These are phyloP conservation scores for Notechis scutatus DNA, from an alignment of 2,113 vertebrate species.

Conservation along the genomic window DNA sequence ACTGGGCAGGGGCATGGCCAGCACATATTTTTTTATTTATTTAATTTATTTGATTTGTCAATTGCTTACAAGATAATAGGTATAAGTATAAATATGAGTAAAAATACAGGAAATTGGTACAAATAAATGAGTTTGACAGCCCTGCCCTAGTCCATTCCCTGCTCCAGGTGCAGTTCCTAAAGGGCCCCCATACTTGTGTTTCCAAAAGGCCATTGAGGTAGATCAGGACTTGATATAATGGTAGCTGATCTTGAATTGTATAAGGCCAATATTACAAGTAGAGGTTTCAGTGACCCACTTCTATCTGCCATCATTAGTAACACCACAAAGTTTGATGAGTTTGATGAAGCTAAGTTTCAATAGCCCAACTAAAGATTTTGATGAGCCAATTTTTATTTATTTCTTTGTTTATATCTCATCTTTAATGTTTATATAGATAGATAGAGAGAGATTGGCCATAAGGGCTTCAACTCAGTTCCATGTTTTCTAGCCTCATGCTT, in stretches of 20 bases:
- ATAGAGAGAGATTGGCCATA: too few species aligned
- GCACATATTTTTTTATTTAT: too few species aligned
- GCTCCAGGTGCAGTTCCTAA: not conserved
- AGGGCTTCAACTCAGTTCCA: too few species aligned
- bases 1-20: too few species aligned
- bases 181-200: not conserved
- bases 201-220: not conserved
- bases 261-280: not conserved
- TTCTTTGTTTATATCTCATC: too few species aligned
- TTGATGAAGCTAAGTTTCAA: not conserved
- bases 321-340: not conserved
- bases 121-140: too few species aligned
- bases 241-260: not conserved
- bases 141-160: not conserved
- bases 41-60: too few species aligned
- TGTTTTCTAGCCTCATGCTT: too few species aligned
- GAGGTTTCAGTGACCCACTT: not conserved
- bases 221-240: not conserved
- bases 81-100: too few species aligned
- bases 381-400: not conserved
- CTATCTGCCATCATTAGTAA: not conserved
- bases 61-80: too few species aligned
- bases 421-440: too few species aligned
- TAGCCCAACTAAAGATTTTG: not conserved
- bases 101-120: too few species aligned